phyloP scores from a whole-genome alignment of 2,113 vertebrate genomes.

The Epinephelus cyanopodus region DNA sequence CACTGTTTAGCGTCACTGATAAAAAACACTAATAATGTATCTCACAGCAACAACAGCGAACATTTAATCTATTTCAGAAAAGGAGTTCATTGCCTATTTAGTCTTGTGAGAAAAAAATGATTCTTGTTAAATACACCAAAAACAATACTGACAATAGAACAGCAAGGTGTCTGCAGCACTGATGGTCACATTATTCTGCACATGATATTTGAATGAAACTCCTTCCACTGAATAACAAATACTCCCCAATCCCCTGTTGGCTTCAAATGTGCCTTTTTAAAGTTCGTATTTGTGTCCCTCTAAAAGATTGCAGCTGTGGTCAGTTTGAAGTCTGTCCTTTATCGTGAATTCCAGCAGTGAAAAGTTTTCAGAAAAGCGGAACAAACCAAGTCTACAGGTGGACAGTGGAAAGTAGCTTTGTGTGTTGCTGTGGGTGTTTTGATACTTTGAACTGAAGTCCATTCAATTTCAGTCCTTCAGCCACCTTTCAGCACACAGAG shows the following conservation, averaged over 20 bases:
- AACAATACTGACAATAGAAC: neutral
- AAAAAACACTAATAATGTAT: neutral
- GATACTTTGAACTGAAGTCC: neutral
- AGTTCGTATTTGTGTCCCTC: neutral
- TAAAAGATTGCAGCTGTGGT: neutral
- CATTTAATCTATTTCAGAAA: neutral
- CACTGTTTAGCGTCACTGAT: neutral
- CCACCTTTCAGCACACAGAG: neutral
- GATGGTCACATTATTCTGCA: neutral
- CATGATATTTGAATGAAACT: neutral
- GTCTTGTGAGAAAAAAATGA: neutral
- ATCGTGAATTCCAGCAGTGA: neutral
- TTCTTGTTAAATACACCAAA: neutral
- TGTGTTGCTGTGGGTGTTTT: neutral
- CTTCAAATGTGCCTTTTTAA: neutral
- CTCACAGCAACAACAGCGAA: neutral
- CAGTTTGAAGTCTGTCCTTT: neutral
- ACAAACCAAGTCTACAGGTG: neutral
- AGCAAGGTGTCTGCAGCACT: neutral
- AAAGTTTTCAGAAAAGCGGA: neutral
- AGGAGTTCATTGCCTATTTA: neutral
- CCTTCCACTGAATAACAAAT: neutral
- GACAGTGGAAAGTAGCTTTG: neutral
- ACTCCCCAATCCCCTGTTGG: neutral
- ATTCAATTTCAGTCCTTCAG: conserved; percentile 8